Conservation (phyloP, 2,888 invertebrate genomes). For the Neelides folsomi region DNA sequence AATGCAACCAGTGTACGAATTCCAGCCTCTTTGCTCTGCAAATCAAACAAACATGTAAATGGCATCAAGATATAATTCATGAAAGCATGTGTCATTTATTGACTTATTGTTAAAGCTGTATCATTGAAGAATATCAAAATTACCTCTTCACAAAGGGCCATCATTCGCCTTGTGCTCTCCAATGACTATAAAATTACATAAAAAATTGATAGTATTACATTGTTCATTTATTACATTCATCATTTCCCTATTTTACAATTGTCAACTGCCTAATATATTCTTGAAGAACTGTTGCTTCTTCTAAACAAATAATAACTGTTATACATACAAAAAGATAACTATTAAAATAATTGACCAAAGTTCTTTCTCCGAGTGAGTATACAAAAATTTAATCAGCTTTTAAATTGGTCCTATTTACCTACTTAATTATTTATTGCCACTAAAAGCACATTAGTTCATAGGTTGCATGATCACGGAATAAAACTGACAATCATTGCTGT, state of each 20-base stretch:
- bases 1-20: conserved; percentile 99
- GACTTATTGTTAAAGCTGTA: too few relatives aligned
- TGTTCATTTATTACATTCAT: too few relatives aligned
- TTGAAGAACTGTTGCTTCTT: too few relatives aligned
- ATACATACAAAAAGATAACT: neutral
- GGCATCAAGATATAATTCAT: neutral
- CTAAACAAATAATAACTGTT: neutral
- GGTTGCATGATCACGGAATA: too few relatives aligned
- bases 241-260: too few relatives aligned
- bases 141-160: conserved; percentile 85
- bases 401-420: too few relatives aligned
- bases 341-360: neutral
- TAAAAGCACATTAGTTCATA: too few relatives aligned
- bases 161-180: conserved; percentile 84
- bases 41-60: neutral
- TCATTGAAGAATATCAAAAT: too few relatives aligned
- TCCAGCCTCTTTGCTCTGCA: conserved; percentile 98
- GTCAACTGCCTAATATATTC: too few relatives aligned
- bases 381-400: neutral
- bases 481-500: too few relatives aligned
- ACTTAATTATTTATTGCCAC: too few relatives aligned
- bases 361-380: neutral
- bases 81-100: neutral
- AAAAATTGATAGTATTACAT: neutral
- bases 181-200: conserved; percentile 53